These are phyloP conservation scores for Drosophila testacea DNA, from an alignment of 2,888 invertebrate genomes.

Conservation along the genomic window DNA sequence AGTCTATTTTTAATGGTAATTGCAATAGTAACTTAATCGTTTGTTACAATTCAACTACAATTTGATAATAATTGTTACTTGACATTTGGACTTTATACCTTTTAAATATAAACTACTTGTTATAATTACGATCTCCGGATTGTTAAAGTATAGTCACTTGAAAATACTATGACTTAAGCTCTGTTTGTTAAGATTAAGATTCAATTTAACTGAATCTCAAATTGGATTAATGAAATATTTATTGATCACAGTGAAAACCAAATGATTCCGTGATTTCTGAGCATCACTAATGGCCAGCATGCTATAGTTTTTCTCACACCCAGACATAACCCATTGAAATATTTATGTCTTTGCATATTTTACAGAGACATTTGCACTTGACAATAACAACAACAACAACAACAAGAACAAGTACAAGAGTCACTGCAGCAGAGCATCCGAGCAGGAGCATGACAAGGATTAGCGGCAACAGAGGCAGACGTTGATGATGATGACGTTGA, in stretches of 20 bases:
- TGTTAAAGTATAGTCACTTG: neutral
- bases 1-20: slow-evolving; percentile 12
- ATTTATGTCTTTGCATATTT: slow-evolving; percentile 79
- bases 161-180: neutral
- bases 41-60: slow-evolving; percentile 13
- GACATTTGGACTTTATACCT: slow-evolving; percentile 2
- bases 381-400: slow-evolving; percentile 72
- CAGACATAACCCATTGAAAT: slow-evolving; percentile 59
- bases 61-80: slow-evolving; percentile 10
- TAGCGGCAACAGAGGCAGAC: slow-evolving; percentile 58
- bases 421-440: slow-evolving; percentile 22
- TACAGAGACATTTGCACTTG: slow-evolving; percentile 75
- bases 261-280: slow-evolving; percentile 42
- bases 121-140: neutral
- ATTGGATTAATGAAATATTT: neutral
- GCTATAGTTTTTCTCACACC: slow-evolving; percentile 53
- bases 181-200: neutral
- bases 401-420: slow-evolving; percentile 44
- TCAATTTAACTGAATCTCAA: neutral
- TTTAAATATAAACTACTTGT: neutral
- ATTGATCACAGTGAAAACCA: neutral
- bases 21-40: slow-evolving; percentile 12
- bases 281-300: slow-evolving; percentile 51
- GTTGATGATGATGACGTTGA: slow-evolving; percentile 59
- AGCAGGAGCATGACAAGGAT: slow-evolving; percentile 60